Percentiles rank a stretch among this genome's conserved stretches.
phyloP scores from a whole-genome alignment of 2,888 invertebrate genomes.

The Thymelicus sylvestris region DNA sequence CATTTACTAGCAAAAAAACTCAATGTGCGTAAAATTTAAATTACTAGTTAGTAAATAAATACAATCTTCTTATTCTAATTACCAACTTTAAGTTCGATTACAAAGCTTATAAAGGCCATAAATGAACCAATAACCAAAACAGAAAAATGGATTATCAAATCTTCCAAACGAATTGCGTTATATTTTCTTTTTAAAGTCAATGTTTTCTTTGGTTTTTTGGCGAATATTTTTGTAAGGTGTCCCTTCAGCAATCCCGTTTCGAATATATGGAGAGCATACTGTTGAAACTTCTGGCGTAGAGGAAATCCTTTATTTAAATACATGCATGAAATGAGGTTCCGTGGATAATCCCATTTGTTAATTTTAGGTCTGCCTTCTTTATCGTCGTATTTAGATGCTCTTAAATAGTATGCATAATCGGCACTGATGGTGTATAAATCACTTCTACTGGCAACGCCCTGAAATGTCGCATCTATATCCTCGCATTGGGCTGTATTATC shows the following conservation, averaged over 20 bases:
- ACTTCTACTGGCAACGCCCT: conserved; percentile 50
- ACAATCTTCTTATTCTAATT: background rate
- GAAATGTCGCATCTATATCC: conserved; percentile 47
- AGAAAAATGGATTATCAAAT: conserved; percentile 56
- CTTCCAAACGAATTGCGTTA: conserved; percentile 46
- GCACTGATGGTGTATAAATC: conserved; percentile 55
- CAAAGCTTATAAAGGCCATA: conserved; percentile 53
- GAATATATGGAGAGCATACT: conserved; percentile 51
- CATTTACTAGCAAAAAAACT: too few relatives aligned
- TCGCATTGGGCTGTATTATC: conserved; percentile 48
- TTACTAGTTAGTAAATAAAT: too few relatives aligned
- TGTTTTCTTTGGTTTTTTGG: conserved; percentile 41
- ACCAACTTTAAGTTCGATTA: conserved; percentile 49
- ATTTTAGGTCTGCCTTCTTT: conserved; percentile 52
- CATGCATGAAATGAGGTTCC: conserved; percentile 44
- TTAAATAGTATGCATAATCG: conserved; percentile 53
- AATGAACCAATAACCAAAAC: conserved; percentile 52
- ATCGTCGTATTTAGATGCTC: conserved; percentile 52
- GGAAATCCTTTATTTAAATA: conserved; percentile 61
- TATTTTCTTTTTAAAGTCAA: conserved; percentile 40
- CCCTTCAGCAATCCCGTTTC: conserved; percentile 59
- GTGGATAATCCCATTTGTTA: conserved; percentile 53
- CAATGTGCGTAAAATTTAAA: too few relatives aligned
- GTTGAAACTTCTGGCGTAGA: conserved; percentile 52
- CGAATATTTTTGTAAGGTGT: conserved; percentile 49